Evolutionary conservation across 1,140 invertebrate species (phyloP), one percentile per base, ranked within the genome.

Genomic region (Melitaea cinxia): DNA sequence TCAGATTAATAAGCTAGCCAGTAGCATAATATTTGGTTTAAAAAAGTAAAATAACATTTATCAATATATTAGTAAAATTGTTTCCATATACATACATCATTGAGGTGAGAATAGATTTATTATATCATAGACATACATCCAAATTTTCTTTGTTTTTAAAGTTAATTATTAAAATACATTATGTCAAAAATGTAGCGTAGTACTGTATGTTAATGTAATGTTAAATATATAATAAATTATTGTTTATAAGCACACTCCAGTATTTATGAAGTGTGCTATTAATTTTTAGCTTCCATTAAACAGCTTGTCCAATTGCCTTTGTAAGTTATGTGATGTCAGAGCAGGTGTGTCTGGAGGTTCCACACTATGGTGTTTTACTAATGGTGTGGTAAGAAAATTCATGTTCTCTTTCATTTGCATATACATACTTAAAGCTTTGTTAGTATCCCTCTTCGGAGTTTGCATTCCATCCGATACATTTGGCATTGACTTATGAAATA

Each of bases 391-490:
- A 14, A 90, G 63, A 61, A 89, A 90, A 45, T 79, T 81, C 77
- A 89, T 82, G n/a, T 83, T 72, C 49, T 84, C 69, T 63, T 89
- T 90, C 72, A 90, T 85, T 50, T 82, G 71, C 83, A 90, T 80
- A 45, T 90, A 88, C 73, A 88, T 80, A 50, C 72, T 73, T 3
- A 84, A 33, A 23, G 83, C 85, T 72, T 62, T 75, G 37, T 74
- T 67, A 1, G 10, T 37, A 12, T 75, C 72, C 54, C 73, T 69
- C 62, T 76, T 76, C 4, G 64, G 83, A 35, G 83, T 75, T n/a
- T 61, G 56, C 26, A 68, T 67, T 10, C 39, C 65, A 52, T 65
- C 73, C 1, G 80, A 68, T 33, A 82, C 68, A 75, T 85, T 85
- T n/a, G 82, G 79, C 79, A 86, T 78, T 12, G 85, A 85, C 58